Percentiles rank a stretch among this genome's conserved stretches.
phyloP scores from a whole-genome alignment of 2,797 vertebrate genomes.

The Myotis myotis region DNA sequence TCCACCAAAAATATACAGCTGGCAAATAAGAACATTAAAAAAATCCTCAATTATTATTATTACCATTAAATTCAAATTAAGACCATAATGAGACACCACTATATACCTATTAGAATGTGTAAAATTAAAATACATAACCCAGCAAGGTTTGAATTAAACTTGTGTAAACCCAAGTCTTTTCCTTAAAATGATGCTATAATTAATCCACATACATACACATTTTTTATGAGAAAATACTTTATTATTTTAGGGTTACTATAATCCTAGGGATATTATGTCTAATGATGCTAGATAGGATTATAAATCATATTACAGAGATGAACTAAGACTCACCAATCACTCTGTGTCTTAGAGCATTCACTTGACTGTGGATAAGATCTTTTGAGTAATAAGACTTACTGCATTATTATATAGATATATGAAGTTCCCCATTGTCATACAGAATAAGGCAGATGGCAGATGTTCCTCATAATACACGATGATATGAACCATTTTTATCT shows the following conservation, averaged over 20 bases:
- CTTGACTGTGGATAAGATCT: slow-evolving; percentile 75
- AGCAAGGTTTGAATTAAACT: neutral
- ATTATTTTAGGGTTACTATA: slow-evolving; percentile 14
- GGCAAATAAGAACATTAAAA: neutral
- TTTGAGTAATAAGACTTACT: slow-evolving; percentile 76
- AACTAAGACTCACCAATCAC: slow-evolving; percentile 74
- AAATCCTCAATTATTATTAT: neutral
- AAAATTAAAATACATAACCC: too few species aligned
- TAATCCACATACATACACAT: neutral
- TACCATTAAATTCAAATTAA: neutral
- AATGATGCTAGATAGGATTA: slow-evolving; percentile 67
- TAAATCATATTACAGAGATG: slow-evolving; percentile 81
- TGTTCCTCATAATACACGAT: slow-evolving; percentile 74
- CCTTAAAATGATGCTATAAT: neutral
- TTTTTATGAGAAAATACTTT: slow-evolving; percentile 19
- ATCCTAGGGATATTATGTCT: slow-evolving; percentile 61
- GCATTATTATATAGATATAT: slow-evolving; percentile 66
- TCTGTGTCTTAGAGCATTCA: slow-evolving; percentile 75
- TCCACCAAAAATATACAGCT: neutral
- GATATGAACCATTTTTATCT: slow-evolving; percentile 72
- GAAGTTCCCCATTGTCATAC: slow-evolving; percentile 74
- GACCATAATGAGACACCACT: neutral
- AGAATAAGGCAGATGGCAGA: slow-evolving; percentile 78
- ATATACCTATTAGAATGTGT: neutral
- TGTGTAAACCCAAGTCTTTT: neutral